A percentile compares a stretch with the other conserved stretches of the same genome.
Conservation (phyloP, 1,140 invertebrate species). For the Tenebrio molitor region DNA sequence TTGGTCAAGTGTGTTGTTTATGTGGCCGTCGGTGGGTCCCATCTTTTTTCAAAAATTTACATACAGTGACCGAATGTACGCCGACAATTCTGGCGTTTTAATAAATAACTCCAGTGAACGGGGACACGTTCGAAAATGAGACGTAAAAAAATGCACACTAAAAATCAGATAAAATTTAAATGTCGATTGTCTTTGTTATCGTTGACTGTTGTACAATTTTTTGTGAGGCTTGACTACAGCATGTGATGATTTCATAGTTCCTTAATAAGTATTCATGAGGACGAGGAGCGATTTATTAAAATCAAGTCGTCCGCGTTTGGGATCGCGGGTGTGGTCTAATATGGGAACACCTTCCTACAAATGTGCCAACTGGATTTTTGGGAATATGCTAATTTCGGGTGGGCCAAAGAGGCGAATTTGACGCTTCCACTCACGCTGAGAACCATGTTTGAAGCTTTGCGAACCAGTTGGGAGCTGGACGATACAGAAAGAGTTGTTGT, state of each 20-base stretch:
- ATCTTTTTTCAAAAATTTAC: constrained; percentile 1
- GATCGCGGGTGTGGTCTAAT: not conserved
- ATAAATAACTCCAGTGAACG: no score
- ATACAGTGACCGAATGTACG: not conserved
- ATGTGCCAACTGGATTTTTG: not conserved
- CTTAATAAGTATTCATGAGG: constrained; percentile 5
- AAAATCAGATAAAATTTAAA: no score
- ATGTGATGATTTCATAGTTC: constrained; percentile 1
- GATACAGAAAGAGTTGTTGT: no score
- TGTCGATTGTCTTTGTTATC: not conserved
- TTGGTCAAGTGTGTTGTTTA: constrained; percentile 11
- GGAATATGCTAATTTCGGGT: not conserved
- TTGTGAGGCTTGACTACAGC: not conserved
- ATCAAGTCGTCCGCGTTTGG: not conserved
- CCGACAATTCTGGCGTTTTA: no score
- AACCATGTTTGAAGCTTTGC: no score
- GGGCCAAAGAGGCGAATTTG: not conserved
- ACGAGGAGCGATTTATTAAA: not conserved
- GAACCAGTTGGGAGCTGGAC: no score
- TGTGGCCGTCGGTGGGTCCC: not conserved
- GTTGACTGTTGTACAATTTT: not conserved
- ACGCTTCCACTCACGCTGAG: no score
- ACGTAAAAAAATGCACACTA: no score
- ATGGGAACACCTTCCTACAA: not conserved
- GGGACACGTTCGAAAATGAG: no score